A percentile compares a stretch with the other conserved stretches of the same genome.
These are phyloP conservation scores for Eretmochelys imbricata DNA, from an alignment of 2,113 vertebrate species.

Conservation along the genomic window DNA sequence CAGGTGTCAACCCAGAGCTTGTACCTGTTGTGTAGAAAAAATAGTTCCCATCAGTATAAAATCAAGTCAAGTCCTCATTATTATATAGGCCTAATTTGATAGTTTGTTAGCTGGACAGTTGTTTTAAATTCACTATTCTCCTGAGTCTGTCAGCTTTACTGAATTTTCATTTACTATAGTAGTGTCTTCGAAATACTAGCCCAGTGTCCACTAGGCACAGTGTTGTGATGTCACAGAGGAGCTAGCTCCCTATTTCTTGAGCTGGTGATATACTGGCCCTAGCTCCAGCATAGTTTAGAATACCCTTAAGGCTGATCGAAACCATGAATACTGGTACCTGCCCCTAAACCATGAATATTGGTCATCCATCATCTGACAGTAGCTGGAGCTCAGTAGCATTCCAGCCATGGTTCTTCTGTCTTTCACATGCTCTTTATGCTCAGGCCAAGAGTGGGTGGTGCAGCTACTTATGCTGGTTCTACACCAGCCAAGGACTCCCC, in stretches of 20 bases:
- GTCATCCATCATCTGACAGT: background rate
- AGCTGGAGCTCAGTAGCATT: background rate
- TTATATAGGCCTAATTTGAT: background rate
- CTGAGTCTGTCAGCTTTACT: background rate
- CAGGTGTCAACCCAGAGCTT: conserved; percentile 97
- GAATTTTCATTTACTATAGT: background rate
- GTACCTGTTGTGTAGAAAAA: conserved; percentile 83
- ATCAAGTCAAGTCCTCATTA: background rate
- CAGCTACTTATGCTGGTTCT: background rate
- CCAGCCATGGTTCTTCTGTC: background rate
- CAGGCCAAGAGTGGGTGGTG: too few relatives aligned
- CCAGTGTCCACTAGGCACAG: background rate
- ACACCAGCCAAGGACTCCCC: background rate
- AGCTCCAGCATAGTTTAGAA: background rate
- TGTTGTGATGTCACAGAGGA: background rate
- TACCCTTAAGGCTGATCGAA: background rate
- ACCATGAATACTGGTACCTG: background rate
- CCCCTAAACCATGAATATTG: background rate
- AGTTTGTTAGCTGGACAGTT: rapidly evolving
- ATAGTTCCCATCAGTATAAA: conserved; percentile 9
- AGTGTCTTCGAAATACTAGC: background rate
- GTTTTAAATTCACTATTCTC: background rate
- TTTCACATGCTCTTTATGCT: background rate
- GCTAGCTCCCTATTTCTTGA: background rate
- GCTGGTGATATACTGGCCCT: background rate